Evolutionary conservation across 2,113 vertebrate species (phyloP).

Genomic region (Anas platyrhynchos): DNA sequence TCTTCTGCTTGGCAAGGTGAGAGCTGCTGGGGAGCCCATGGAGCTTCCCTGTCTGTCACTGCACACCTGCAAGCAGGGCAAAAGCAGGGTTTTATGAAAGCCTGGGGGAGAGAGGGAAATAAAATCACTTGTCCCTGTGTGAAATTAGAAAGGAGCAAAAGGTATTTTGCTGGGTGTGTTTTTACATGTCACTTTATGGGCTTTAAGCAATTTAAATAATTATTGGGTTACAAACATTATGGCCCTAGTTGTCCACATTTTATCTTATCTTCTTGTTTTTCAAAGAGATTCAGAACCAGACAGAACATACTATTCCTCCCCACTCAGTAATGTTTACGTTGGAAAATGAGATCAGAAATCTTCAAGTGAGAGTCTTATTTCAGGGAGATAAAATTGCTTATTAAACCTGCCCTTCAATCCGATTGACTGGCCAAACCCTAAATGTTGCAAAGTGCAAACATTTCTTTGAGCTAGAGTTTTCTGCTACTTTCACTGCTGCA

Average conservation of each 20-base stretch:
- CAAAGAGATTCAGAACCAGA: conserved; percentile 13
- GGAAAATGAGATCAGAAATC: conserved; percentile 44
- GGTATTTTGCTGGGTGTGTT: conserved; percentile 10
- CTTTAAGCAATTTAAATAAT: conserved; percentile 47
- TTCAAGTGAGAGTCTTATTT: conserved; percentile 15
- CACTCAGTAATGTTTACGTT: conserved; percentile 18
- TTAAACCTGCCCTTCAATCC: conserved; percentile 31
- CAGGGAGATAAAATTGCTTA: conserved; percentile 18
- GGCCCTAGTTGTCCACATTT: background rate
- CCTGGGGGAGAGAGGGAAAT: background rate
- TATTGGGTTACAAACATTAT: conserved; percentile 15
- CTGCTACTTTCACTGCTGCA: conserved; percentile 61
- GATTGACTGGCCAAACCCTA: background rate
- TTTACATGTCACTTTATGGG: conserved; percentile 6
- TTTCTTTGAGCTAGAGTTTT: conserved; percentile 36
- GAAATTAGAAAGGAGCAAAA: conserved; percentile 7
- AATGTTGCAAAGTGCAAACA: conserved; percentile 30
- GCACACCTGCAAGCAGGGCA: background rate
- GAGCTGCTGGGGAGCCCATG: background rate
- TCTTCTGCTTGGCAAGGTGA: background rate
- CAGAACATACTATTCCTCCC: conserved; percentile 22
- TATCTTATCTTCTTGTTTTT: conserved; percentile 42
- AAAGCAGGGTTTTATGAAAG: background rate
- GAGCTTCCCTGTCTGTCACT: fast-evolving
- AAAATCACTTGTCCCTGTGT: background rate